Evolutionary conservation across 2,113 vertebrate species (phyloP).

Genomic region (Phrynosoma platyrhinos): DNA sequence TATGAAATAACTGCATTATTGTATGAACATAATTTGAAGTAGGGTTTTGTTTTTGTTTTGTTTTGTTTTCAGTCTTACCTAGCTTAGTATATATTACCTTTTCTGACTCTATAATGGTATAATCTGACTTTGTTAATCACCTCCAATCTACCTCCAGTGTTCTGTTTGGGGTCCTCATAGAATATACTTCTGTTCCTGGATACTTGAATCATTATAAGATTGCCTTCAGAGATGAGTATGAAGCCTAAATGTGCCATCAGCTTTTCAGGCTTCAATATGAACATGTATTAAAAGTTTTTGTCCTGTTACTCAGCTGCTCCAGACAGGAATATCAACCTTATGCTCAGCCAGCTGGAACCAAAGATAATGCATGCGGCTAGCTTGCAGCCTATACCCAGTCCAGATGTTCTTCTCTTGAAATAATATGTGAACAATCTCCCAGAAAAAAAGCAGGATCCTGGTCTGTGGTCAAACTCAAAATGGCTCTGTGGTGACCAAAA

Average conservation of each 20-base stretch:
- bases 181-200: neutral
- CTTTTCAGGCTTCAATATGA: constrained; percentile 17
- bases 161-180: neutral
- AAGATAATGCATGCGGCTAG: neutral
- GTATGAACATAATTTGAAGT: constrained; percentile 26
- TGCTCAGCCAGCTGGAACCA: neutral
- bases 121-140: neutral
- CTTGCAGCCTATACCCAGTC: constrained; percentile 25
- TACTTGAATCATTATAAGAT: neutral
- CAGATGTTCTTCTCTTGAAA: constrained; percentile 47
- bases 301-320: neutral
- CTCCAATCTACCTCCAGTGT: constrained; percentile 1
- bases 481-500: neutral
- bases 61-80: neutral
- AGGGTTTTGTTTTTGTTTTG: neutral
- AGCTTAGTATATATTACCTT: neutral
- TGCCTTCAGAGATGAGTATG: neutral
- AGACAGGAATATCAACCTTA: constrained; percentile 1
- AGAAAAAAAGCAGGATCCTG: neutral
- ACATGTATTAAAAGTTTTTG: neutral
- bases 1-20: constrained; percentile 36
- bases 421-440: neutral
- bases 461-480: constrained; percentile 31
- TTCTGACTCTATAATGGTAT: neutral
- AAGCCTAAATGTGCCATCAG: constrained; percentile 29